Evolutionary conservation across 2,797 vertebrate genomes (phyloP).

Genomic region (Allobates femoralis): DNA sequence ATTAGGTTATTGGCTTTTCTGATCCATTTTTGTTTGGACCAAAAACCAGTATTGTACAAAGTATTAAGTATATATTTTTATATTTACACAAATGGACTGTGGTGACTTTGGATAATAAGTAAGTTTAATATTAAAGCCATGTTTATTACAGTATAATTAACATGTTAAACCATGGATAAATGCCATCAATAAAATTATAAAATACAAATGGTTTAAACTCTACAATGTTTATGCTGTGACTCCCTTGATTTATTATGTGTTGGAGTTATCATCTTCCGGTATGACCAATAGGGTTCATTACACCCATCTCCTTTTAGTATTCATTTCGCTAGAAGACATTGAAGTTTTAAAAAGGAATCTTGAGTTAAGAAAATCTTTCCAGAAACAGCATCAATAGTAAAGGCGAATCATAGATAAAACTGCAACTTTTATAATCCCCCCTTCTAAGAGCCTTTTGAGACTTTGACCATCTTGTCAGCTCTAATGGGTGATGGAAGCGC

Average conservation of each 20-base stretch:
- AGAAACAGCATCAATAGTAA: too few relatives aligned
- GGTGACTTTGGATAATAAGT: constrained; percentile 99
- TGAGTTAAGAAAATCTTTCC: too few relatives aligned
- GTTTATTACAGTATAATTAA: constrained; percentile 99
- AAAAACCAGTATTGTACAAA: constrained; percentile 99
- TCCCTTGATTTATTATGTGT: constrained; percentile 7
- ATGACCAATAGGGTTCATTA: too few relatives aligned
- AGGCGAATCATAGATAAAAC: too few relatives aligned
- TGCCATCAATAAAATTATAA: constrained; percentile 98
- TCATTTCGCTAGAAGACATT: too few relatives aligned
- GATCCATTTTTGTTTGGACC: constrained; percentile 99
- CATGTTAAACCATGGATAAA: constrained; percentile 98
- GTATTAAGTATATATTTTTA: constrained; percentile 99
- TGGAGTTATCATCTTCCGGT: background rate
- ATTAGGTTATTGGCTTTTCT: constrained; percentile 99
- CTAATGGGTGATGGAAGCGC: too few relatives aligned
- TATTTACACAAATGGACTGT: constrained; percentile 99
- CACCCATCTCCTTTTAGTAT: too few relatives aligned
- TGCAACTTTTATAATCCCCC: too few relatives aligned
- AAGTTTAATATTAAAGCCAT: constrained; percentile 99
- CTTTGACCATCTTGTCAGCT: too few relatives aligned
- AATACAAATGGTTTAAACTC: constrained; percentile 71
- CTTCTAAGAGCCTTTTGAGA: too few relatives aligned
- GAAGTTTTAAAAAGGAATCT: too few relatives aligned
- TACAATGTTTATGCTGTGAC: constrained; percentile 41